Conservation (phyloP, 2,888 invertebrate species). For the Sesia apiformis region DNA sequence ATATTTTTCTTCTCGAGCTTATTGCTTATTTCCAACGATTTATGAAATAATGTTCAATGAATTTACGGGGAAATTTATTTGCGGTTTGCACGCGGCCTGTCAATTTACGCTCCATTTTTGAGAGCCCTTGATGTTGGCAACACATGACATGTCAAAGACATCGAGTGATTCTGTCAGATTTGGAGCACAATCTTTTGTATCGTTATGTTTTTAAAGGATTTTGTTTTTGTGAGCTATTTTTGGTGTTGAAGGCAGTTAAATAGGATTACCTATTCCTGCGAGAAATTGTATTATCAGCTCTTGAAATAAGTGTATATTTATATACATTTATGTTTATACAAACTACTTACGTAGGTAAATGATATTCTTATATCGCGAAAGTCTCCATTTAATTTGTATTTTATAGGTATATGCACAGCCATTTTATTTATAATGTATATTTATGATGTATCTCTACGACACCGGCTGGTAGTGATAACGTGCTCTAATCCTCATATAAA, state of each 20-base stretch:
- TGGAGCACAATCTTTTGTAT: constrained; percentile 16
- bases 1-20: no score
- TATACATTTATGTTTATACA: background rate
- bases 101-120: constrained; percentile 49
- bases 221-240: constrained; percentile 8
- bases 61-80: background rate
- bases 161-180: constrained; percentile 41
- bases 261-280: background rate
- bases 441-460: constrained; percentile 11
- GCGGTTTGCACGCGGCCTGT: constrained; percentile 22
- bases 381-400: background rate
- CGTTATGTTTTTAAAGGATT: constrained; percentile 23
- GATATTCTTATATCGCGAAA: background rate
- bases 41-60: no score
- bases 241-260: background rate
- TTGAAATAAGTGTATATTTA: background rate
- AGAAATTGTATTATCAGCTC: background rate
- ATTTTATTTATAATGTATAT: constrained; percentile 8
- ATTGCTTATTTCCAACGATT: no score
- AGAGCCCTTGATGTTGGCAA: constrained; percentile 56
- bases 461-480: constrained; percentile 43
- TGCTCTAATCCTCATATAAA: constrained; percentile 60
- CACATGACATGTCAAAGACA: constrained; percentile 54
- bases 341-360: background rate
- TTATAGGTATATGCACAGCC: background rate